Conservation (phyloP, 2,113 vertebrate genomes). For the Paramormyrops kingsleyae region DNA sequence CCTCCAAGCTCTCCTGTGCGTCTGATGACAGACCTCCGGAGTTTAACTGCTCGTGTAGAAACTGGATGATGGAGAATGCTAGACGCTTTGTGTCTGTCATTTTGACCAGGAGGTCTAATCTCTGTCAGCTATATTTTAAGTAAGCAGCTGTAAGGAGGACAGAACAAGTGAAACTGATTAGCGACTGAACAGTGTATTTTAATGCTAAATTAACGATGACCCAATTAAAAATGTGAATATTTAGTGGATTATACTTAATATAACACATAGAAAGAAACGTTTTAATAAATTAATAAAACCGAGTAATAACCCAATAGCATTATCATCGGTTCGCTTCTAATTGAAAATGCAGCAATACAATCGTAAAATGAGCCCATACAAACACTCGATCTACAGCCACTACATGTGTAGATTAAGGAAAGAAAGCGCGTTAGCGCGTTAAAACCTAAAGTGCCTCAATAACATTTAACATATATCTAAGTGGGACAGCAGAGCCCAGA, state of each 20-base stretch:
- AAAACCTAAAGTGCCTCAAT: background rate
- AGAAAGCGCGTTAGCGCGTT: background rate
- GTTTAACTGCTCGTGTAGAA: conserved; percentile 80
- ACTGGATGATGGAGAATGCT: conserved; percentile 87
- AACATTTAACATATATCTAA: background rate
- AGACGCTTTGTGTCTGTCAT: conserved; percentile 91
- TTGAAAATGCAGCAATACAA: background rate
- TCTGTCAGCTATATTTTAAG: conserved; percentile 26
- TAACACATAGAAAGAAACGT: background rate
- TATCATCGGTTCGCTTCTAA: background rate
- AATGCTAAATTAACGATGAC: background rate
- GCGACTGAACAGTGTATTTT: background rate
- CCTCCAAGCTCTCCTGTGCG: conserved; percentile 92
- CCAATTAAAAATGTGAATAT: background rate
- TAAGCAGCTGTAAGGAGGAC: background rate
- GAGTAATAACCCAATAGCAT: background rate
- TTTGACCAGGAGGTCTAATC: conserved; percentile 37
- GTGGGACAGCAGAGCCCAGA: background rate
- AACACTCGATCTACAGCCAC: background rate
- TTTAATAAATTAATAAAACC: background rate
- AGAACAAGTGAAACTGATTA: background rate
- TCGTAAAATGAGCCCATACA: background rate
- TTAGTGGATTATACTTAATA: background rate
- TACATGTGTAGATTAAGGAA: background rate
- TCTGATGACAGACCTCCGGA: conserved; percentile 72